Evolutionary conservation across 2,797 vertebrate species (phyloP), one percentile per base, ranked within the genome.

Genomic region (Tympanoctomys barrerae): DNA sequence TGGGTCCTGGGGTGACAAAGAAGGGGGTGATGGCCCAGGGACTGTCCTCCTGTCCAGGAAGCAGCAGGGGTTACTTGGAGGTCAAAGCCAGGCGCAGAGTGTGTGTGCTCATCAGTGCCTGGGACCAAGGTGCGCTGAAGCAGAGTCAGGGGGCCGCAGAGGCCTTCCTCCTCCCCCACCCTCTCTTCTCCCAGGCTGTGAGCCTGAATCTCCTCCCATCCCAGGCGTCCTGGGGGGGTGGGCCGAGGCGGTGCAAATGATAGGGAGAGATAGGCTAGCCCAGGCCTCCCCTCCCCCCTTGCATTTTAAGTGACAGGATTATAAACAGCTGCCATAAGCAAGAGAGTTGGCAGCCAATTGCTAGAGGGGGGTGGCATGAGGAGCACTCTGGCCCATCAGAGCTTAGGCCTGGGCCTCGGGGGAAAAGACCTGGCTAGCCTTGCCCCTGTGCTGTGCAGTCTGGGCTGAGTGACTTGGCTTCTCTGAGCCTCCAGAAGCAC

Each of bases 251-350:
- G 42, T 42, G 57, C 80, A 36, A 87, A 88, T 70, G 87, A 78
- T 68, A 1, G 49, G 85, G 77, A 88, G 88, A 61, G 31, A 1
- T 22, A 66, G 89, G 77, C 94, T 78, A 94, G 89, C 83, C 73
- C 81, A n/a, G 39, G 59, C 54, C 49, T 46, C 39, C 62, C 26
- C 8, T 4, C 39, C 6, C 59, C 16, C 21, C 59, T 46, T 5
- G 87, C 96, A 97, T 95, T 92, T 96, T 96, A 42, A 97, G 95
- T 97, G 97, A 95, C 92, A 95, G 95, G 87, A 71, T 92, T 95
- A 91, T 92, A 61, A 91, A 93, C 0, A 3, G 68, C 91, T 88
- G 96, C 96, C 86, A 52, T 78, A 66, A 88, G 95, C 77, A 59
- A 91, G 42, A 94, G 54, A 46, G 73, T 36, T 85, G 77, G 84